Conservation (phyloP, 2,113 vertebrate genomes). For the Hippocampus abdominalis region DNA sequence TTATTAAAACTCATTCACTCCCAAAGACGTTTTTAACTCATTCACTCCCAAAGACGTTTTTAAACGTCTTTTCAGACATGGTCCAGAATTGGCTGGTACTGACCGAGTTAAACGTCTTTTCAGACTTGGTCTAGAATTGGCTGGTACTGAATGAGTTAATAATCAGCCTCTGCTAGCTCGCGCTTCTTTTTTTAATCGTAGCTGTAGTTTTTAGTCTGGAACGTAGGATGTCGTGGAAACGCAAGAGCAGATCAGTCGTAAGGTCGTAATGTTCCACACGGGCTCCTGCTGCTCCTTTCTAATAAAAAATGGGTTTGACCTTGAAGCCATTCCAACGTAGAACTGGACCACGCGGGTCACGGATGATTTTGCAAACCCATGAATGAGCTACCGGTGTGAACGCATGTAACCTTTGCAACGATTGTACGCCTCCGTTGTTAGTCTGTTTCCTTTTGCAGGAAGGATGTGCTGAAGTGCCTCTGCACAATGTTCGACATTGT, state of each 20-base stretch:
- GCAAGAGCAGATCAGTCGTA: not conserved
- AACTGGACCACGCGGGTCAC: no score
- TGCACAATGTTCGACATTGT: slow-evolving; percentile 51
- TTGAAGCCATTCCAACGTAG: no score
- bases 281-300: not conserved
- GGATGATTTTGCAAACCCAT: not conserved
- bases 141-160: no score
- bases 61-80: no score
- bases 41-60: no score
- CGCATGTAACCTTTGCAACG: not conserved
- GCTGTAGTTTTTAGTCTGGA: not conserved
- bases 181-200: not conserved
- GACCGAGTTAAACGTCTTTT: no score
- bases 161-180: not conserved
- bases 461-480: slow-evolving; percentile 71
- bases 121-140: no score
- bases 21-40: no score
- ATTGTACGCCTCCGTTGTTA: slow-evolving; percentile 2
- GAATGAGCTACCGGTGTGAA: not conserved
- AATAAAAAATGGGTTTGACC: not conserved
- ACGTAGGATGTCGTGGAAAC: no score
- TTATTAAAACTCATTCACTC: no score
- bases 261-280: not conserved
- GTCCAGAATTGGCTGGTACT: no score
- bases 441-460: slow-evolving; percentile 59